Evolutionary conservation across 2,113 vertebrate genomes (phyloP), one percentile per base, ranked within the genome.

Genomic region (Ailuropoda melanoleuca): DNA sequence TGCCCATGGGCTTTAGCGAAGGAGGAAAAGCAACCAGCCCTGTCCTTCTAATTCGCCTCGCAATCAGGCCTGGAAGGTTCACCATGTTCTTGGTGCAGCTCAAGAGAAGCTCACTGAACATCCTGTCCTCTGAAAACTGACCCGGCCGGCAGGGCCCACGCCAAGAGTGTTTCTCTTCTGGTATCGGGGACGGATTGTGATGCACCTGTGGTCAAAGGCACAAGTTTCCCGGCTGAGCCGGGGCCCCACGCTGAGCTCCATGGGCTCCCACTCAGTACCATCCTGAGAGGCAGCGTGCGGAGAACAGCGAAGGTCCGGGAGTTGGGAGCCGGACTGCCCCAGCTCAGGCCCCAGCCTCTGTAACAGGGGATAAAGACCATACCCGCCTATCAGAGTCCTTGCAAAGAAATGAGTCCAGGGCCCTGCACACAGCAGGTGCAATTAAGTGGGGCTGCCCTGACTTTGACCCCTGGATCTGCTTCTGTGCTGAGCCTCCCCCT

Each of bases 71-170:
- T 3, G 8, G 37, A 3, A 39, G 93, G 48, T 15, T 95, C 86
- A 53, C 50, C 21, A 4, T 24, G 55, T 43, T 83, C 89, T 88
- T 60, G 1, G 62, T 10, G 4, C 29, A 1, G 37, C 6, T 23
- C 0, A 0, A 88, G 85, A 86, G 13, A 14, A 56, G 70, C 72
- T 80, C 66, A 64, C 46, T 24, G 46, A 77, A 46, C 4, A 0
- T 84, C 77, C 88, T 56, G 46, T 90, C 70, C 90, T 87, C 70
- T 68, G 88, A 68, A 85, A 85, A 88, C 46, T 0, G 62, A 90
- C 64, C 92, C 4, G 0, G 11, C 48, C 29, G 4, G 12, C 5
- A 89, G 19, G 62, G 21, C 50, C 24, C 0, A 1, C 21, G 87
- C 55, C 84, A 21, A 88, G 78, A 19, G 29, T 2, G 15, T 13